Percentiles rank a stretch among this genome's conserved stretches.
Evolutionary conservation across 2,113 vertebrate species (phyloP).

Genomic region (Marcusenius ussheri): DNA sequence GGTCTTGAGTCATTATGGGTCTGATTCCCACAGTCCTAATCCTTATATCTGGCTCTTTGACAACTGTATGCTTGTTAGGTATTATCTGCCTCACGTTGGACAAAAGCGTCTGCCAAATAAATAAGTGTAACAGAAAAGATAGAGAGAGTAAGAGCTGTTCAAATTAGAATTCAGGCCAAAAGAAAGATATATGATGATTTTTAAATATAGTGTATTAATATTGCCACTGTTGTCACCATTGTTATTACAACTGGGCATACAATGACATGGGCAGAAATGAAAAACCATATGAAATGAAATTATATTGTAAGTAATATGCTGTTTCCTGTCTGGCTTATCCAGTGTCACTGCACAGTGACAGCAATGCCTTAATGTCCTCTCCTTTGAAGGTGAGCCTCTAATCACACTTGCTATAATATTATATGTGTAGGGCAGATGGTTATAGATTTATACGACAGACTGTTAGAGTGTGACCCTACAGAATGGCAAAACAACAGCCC

Average conservation of each 20-base stretch:
- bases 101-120: background rate
- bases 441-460: background rate
- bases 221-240: background rate
- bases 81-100: background rate
- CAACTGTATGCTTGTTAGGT: background rate
- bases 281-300: background rate
- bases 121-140: background rate
- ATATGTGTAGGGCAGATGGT: constrained; percentile 2
- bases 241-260: background rate
- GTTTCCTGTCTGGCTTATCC: background rate
- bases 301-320: background rate
- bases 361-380: background rate
- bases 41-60: background rate
- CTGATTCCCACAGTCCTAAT: background rate
- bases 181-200: background rate
- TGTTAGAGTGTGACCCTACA: background rate
- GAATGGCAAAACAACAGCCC: background rate
- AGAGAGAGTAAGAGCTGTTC: background rate
- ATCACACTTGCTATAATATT: background rate
- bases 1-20: background rate
- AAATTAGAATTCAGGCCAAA: background rate
- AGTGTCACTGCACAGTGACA: background rate
- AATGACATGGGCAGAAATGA: background rate
- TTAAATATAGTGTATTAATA: background rate
- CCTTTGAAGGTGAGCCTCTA: background rate